phyloP scores from a whole-genome alignment of 1,140 invertebrate species.

The Pentalonia nigronervosa region DNA sequence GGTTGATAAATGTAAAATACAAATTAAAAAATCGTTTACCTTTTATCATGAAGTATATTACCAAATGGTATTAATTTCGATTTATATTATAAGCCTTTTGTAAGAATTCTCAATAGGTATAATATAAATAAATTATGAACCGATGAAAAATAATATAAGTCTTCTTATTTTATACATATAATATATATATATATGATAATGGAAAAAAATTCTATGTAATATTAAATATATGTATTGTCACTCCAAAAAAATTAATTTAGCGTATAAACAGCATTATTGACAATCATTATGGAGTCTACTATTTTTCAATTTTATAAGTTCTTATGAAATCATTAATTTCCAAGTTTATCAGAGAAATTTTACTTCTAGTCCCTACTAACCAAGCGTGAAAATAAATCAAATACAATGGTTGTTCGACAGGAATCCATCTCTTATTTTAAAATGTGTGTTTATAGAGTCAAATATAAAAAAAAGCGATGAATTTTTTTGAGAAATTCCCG shows the following conservation, averaged over 20 bases:
- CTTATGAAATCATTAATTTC: neutral
- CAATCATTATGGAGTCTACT: neutral
- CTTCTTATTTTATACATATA: neutral
- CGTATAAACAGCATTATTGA: neutral
- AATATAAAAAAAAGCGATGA: neutral
- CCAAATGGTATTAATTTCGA: neutral
- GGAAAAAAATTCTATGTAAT: neutral
- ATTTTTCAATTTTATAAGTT: neutral
- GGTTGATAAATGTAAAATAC: neutral
- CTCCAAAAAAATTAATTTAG: neutral
- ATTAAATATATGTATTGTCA: neutral
- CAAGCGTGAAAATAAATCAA: conserved; percentile 14
- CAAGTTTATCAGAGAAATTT: neutral
- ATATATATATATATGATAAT: neutral
- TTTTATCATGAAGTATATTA: neutral
- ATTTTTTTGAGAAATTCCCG: neutral
- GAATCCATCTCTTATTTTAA: neutral
- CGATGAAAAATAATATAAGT: neutral
- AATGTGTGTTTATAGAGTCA: neutral
- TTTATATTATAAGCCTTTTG: neutral
- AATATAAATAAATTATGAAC: neutral
- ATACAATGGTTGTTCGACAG: neutral
- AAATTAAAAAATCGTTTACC: neutral
- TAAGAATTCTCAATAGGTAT: neutral
- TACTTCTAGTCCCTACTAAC: neutral